Conservation (phyloP, 2,113 vertebrate genomes). For the Leucosticte australis region DNA sequence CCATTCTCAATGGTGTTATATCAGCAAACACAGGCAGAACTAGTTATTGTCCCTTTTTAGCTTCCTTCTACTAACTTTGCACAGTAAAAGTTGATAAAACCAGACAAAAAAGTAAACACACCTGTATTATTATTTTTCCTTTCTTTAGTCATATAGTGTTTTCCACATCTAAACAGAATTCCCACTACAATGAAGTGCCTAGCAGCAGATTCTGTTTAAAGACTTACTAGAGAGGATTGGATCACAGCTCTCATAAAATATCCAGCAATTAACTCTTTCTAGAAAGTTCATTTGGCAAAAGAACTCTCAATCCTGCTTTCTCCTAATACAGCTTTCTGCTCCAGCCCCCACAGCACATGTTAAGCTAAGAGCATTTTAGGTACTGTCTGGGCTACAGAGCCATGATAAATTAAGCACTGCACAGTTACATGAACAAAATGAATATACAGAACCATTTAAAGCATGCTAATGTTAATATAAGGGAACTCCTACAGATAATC, state of each 20-base stretch:
- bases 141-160: neutral
- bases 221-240: neutral
- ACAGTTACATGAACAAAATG: neutral
- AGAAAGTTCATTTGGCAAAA: neutral
- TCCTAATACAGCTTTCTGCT: neutral
- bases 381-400: neutral
- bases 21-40: neutral
- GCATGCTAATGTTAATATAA: rapidly evolving
- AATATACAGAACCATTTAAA: neutral
- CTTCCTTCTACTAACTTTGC: neutral
- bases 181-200: neutral
- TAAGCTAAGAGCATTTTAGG: neutral
- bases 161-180: neutral
- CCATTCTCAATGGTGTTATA: neutral
- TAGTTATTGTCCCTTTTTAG: neutral
- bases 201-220: neutral
- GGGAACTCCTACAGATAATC: neutral
- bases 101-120: neutral
- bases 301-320: neutral
- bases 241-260: neutral
- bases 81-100: neutral
- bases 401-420: neutral
- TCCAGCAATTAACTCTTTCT: constrained; percentile 7
- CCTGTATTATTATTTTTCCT: neutral
- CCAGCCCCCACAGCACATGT: neutral